phyloP scores from a whole-genome alignment of 1,140 invertebrate species.

The Drosophila suzukii region DNA sequence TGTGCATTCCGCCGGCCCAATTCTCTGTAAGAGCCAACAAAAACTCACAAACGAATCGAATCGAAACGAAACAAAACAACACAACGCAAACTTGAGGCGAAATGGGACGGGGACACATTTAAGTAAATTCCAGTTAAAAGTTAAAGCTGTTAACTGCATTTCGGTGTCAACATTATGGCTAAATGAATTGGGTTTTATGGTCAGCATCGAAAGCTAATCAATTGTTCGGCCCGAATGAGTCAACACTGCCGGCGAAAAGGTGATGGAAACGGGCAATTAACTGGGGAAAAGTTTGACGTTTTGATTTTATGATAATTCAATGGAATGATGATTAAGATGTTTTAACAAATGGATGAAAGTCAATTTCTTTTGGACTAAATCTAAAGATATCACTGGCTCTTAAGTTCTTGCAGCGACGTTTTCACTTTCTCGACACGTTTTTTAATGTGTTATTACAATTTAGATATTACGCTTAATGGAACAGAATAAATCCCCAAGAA shows the following conservation, averaged over 20 bases:
- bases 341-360: constrained; percentile 14
- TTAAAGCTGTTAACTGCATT: constrained; percentile 74
- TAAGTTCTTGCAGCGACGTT: no score
- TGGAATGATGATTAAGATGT: constrained; percentile 29
- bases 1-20: constrained; percentile 70
- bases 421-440: no score
- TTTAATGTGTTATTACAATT: no score
- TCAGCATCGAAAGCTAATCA: constrained; percentile 72
- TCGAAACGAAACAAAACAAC: constrained; percentile 22
- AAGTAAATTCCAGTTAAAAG: constrained; percentile 66
- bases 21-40: constrained; percentile 53
- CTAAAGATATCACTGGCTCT: no score
- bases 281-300: constrained; percentile 20
- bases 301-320: constrained; percentile 42
- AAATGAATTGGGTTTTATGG: constrained; percentile 70
- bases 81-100: neutral
- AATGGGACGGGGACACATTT: constrained; percentile 23
- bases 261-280: constrained; percentile 35
- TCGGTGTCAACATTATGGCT: constrained; percentile 69
- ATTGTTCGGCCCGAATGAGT: constrained; percentile 68
- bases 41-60: constrained; percentile 15
- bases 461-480: no score
- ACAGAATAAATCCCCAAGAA: no score
- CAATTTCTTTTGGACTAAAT: neutral
- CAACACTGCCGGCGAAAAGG: constrained; percentile 43